Evolutionary conservation across 2,888 invertebrate genomes (phyloP).

Genomic region (Mechanitis mazaeus): DNA sequence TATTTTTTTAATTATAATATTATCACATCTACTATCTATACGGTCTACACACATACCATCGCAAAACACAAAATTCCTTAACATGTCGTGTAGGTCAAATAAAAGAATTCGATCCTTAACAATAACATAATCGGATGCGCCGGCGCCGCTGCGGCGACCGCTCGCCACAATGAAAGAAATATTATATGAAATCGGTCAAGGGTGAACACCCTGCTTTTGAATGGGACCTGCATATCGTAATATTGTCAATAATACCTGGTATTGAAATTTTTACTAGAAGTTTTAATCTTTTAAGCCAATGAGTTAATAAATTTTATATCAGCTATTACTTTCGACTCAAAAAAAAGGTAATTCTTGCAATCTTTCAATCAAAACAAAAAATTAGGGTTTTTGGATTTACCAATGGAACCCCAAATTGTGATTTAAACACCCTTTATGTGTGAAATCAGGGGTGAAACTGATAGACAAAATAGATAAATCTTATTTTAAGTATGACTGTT

Average conservation of each 20-base stretch:
- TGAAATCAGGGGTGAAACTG: constrained; percentile 64
- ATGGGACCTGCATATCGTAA: not conserved
- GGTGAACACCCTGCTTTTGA: constrained; percentile 14
- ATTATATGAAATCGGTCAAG: constrained; percentile 47
- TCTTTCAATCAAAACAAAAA: not conserved
- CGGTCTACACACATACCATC: constrained; percentile 45
- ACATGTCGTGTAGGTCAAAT: constrained; percentile 67
- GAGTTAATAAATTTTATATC: not conserved
- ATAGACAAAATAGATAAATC: constrained; percentile 44
- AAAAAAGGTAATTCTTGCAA: not conserved
- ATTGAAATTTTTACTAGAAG: not conserved
- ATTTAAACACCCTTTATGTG: constrained; percentile 54
- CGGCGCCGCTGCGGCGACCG: constrained; percentile 66
- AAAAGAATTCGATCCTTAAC: constrained; percentile 67
- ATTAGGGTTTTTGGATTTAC: constrained; percentile 5
- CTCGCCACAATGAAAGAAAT: constrained; percentile 49
- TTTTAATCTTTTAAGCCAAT: not conserved
- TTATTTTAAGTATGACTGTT: constrained; percentile 13
- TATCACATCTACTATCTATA: constrained; percentile 33
- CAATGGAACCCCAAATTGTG: constrained; percentile 15
- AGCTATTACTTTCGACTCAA: too few relatives aligned
- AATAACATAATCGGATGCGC: constrained; percentile 70
- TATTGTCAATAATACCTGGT: not conserved
- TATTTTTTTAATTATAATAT: too few relatives aligned
- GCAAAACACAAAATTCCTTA: constrained; percentile 55